Percentiles rank a stretch among this genome's conserved stretches.
phyloP scores from a whole-genome alignment of 2,113 vertebrate species.

The Gasterosteus nipponicus region DNA sequence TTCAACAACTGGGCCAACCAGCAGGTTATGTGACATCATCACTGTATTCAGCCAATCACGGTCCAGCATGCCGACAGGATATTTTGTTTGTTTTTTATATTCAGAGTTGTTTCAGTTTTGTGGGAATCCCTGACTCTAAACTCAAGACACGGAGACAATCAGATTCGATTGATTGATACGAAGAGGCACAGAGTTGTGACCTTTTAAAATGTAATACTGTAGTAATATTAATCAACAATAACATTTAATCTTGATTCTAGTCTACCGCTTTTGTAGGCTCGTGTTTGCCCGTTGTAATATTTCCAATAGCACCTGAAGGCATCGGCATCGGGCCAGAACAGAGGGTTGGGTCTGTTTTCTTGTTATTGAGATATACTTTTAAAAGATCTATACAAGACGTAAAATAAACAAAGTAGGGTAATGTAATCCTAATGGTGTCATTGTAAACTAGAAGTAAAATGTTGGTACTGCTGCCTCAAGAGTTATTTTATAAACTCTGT shows the following conservation, averaged over 20 bases:
- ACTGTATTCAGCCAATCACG: neutral
- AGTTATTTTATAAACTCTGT: too few species aligned
- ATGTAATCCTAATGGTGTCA: neutral
- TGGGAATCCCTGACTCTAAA: too few species aligned
- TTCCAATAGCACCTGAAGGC: slow-evolving; percentile 18
- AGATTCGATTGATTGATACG: too few species aligned
- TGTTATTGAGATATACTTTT: too few species aligned
- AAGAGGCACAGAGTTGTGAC: too few species aligned
- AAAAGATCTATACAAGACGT: too few species aligned
- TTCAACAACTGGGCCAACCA: neutral
- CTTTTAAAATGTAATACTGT: too few species aligned
- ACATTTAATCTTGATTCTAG: neutral
- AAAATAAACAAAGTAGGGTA: neutral
- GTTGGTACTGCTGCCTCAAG: too few species aligned
- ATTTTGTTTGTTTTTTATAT: too few species aligned
- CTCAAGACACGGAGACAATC: too few species aligned
- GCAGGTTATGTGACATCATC: neutral
- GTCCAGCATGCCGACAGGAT: neutral
- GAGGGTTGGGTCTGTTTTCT: too few species aligned
- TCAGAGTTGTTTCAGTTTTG: too few species aligned
- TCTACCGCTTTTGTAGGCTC: neutral
- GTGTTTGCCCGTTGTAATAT: neutral
- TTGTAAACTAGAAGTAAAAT: neutral
- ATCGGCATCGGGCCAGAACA: neutral
- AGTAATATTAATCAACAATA: neutral